Percentiles rank a stretch among this genome's conserved stretches.
Conservation (phyloP, 2,797 vertebrate species). For the Acanthornis magna region DNA sequence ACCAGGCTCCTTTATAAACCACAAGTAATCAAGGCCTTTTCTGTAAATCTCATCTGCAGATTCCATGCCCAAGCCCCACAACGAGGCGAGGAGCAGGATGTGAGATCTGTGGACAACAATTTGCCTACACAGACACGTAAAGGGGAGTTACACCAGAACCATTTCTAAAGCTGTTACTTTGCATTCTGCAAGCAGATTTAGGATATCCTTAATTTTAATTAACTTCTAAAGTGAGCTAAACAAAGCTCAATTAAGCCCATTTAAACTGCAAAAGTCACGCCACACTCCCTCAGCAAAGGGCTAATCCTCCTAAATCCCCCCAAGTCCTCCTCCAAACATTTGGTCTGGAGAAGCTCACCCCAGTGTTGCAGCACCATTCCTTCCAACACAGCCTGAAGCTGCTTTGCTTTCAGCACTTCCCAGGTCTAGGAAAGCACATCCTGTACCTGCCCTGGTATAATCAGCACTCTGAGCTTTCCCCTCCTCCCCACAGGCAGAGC, state of each 20-base stretch:
- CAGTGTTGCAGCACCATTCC: fast-evolving
- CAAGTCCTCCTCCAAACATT: background rate
- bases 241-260: conserved; percentile 46
- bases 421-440: background rate
- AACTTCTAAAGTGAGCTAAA: conserved; percentile 26
- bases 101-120: background rate
- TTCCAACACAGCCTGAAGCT: background rate
- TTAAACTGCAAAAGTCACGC: background rate
- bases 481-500: background rate
- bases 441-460: background rate
- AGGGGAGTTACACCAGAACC: background rate
- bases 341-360: background rate
- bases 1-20: background rate
- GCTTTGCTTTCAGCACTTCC: background rate
- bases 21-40: conserved; percentile 45
- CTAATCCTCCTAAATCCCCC: background rate
- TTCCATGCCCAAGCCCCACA: background rate
- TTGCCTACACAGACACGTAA: background rate
- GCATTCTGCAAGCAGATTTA: conserved; percentile 25
- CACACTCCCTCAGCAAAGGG: background rate
- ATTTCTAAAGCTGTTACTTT: conserved; percentile 21
- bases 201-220: conserved; percentile 44
- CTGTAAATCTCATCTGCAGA: conserved; percentile 42
- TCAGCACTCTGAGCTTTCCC: background rate
- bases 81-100: background rate